Conservation (phyloP, 1,140 invertebrate species). For the Adoxophyes honmai region DNA sequence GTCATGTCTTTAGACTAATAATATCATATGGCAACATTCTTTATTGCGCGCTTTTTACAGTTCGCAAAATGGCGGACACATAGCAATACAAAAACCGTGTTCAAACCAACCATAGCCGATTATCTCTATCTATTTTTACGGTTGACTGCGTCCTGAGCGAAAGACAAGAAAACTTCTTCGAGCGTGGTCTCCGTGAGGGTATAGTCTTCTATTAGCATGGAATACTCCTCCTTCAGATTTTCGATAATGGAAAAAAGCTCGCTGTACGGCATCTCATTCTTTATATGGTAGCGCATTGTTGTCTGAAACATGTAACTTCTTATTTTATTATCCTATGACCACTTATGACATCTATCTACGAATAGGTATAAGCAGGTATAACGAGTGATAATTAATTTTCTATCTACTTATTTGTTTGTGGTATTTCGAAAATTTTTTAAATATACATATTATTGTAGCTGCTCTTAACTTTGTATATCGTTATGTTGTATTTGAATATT, state of each 20-base stretch:
- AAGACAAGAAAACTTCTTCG: slow-evolving; percentile 90
- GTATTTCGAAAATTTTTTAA: no score
- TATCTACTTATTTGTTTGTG: no score
- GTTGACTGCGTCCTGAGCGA: slow-evolving; percentile 30
- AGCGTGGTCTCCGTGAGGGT: slow-evolving; percentile 91
- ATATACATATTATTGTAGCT: neutral
- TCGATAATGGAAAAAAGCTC: slow-evolving; percentile 81
- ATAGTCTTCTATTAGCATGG: slow-evolving; percentile 88
- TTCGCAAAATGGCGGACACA: no score
- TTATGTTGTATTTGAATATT: no score
- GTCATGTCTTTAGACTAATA: no score
- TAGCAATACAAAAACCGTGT: no score
- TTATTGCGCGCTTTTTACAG: no score
- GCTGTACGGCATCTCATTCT: slow-evolving; percentile 53
- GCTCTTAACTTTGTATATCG: no score
- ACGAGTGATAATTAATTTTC: neutral
- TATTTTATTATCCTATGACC: neutral
- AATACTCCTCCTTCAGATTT: slow-evolving; percentile 81
- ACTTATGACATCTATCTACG: neutral
- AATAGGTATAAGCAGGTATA: neutral
- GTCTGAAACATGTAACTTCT: slow-evolving; percentile 48
- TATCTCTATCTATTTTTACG: no score
- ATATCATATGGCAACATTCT: no score
- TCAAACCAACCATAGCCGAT: no score
- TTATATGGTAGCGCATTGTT: slow-evolving; percentile 66